Base-by-base conservation (phyloP, 2,888 invertebrate genomes). In the Biston stratarius region DNA sequence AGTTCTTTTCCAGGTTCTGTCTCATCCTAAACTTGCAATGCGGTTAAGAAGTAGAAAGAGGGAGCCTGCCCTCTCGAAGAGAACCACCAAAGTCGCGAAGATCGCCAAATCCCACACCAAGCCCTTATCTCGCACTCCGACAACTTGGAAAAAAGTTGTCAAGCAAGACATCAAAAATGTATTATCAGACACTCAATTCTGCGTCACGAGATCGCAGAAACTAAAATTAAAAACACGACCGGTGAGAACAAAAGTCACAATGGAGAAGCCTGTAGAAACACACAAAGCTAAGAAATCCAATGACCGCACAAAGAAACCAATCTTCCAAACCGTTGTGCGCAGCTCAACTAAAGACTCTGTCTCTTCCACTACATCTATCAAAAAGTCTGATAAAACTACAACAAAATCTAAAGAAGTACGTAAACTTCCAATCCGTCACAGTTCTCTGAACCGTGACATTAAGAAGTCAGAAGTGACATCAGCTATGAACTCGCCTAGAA, bases 1-100 rank as follows among this genome's bases (percentile, higher is more conserved):
- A 9, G 15, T 12, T 67, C 36, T 15, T 67, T 83, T 84, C 2
- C 83, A 92, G 92, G 90, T 87, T 84, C 78, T 85, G 84, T 81
- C 72, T 64, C 64, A 74, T 65, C 76, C 80, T 84, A 76, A 81
- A 81, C 79, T 86, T 93, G 93, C 91, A 74, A 96, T 96, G 96
- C 96, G 96, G 95, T 90, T 96, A 85, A 95, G 96, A 87, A 96
- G 96, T 87, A 95, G 96, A 79, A 95, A 95, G 83, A 94, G 95
- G 83, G 95, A 94, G 89, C 94, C 95, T 76, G 93, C 94, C 84
- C 91, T 94, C 88, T 89, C 91, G 81, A 87, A 83, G 78, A 88
- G 88, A 78, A 87, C 84, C 73, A 77, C 84, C 59, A 88, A 83
- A 77, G 82, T 89, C 6, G 81, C 87, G 0, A 91, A 86, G 62